Percentiles rank a stretch among this genome's conserved stretches.
These are phyloP conservation scores for Agapornis roseicollis DNA, from an alignment of 2,113 vertebrate species.

Conservation along the genomic window DNA sequence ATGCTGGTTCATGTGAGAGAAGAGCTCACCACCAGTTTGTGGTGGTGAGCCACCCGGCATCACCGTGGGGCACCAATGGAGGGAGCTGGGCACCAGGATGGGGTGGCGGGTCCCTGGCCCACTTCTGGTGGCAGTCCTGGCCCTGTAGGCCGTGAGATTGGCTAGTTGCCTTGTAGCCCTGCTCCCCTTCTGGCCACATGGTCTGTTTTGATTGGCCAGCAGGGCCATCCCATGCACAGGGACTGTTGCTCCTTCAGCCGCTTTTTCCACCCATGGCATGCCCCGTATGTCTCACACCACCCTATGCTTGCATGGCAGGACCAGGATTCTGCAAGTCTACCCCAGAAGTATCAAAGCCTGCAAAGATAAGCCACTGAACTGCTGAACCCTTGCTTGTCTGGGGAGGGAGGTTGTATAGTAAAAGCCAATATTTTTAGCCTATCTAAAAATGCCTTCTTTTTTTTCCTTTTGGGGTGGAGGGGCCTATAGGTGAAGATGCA, in stretches of 20 bases:
- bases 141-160: not conserved
- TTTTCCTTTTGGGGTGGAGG: not conserved
- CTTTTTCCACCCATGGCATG: not conserved
- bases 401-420: not conserved
- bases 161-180: accelerated
- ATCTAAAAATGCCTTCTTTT: not conserved
- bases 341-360: not conserved
- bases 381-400: not conserved
- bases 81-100: accelerated
- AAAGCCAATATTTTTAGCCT: not conserved
- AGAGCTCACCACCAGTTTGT: not conserved
- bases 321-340: not conserved
- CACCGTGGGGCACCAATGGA: accelerated
- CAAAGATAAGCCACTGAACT: not conserved
- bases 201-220: not conserved
- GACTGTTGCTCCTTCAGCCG: not conserved
- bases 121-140: not conserved
- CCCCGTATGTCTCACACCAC: accelerated
- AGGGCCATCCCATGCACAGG: not conserved
- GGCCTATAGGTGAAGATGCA: constrained; percentile 77
- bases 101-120: accelerated
- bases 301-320: not conserved
- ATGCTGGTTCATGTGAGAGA: accelerated
- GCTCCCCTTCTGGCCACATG: accelerated
- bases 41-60: accelerated